Evolutionary conservation across 2,797 vertebrate genomes (phyloP), one percentile per base, ranked within the genome.

Genomic region (Furcifer pardalis): DNA sequence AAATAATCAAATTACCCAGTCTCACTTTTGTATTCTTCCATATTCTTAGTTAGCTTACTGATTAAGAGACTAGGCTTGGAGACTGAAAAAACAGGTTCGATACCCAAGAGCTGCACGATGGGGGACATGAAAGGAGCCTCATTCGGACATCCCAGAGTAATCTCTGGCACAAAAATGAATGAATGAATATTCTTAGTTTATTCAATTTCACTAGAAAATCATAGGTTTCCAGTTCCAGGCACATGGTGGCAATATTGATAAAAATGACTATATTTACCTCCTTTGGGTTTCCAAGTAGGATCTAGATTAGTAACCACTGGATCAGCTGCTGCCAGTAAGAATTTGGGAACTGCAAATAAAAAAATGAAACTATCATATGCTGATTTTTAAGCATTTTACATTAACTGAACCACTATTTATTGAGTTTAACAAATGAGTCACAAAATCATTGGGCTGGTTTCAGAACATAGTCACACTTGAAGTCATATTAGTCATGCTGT

Each of bases 291-390:
- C 89, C 84, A 3, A 1, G 95, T 90, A 83, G 95, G 90, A 32
- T 92, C 90, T 75, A 81, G 84, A n/a, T 91, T 35, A 10, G 91
- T 91, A 86, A 76, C 4, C 88, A 92, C 81, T 7, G 97, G 95
- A 87, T 98, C 97, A 56, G 97, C 96, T 77, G 97, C 98, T 5
- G 90, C 96, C 68, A 99, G 95, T 91, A 99, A 97, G 79, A 94
- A 89, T 92, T 95, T 95, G 86, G 96, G 96, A 94, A 97, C 96
- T 97, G 88, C 81, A 95, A 94, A 87, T 56, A 89, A 23, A 93
- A 91, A 93, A 72, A 85, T 46, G 78, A 74, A 89, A 89, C 5
- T 63, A 17, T 46, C 19, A 77, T 40, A 4, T 40, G 12, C n/a
- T 73, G 35, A 71, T 69, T 72, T 81, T 77, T 68, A 60, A 82